Evolutionary conservation across 2,113 vertebrate genomes (phyloP), one percentile per base, ranked within the genome.

Genomic region (Trichomycterus rosablanca): DNA sequence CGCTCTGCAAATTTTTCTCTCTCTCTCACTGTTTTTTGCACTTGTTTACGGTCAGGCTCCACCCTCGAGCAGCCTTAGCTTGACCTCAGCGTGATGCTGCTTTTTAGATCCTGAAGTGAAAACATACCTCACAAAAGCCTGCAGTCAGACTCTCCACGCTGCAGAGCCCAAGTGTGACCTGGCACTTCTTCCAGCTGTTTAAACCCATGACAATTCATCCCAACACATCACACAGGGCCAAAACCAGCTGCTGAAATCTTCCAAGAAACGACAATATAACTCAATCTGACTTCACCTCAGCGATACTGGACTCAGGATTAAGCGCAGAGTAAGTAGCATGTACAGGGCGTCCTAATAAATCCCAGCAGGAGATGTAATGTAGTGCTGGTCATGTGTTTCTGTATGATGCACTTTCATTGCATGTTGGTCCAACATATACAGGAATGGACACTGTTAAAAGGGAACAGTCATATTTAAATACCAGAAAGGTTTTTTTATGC

Each of bases 1-100:
- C 12, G 7, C 11, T 10, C 37, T n/a, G 12, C 2, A 23, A 5
- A 6, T 37, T 35, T 52, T 18, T 26, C 2, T 20, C 15, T 14
- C 5, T 43, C 14, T 24, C 26, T 44, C 28, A 34, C 28, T 22
- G 45, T 8, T 54, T 34, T 59, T 16, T 59, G 46, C 9, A 14
- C 30, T 54, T 42, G 19, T 23, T 64, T 59, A 48, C 67, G 2
- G 23, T 64, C 60, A 70, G n/a, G 34, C 43, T 56, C 60, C 22
- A 14, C 23, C 46, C 54, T 20, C 24, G 42, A 40, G n/a, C 12
- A 46, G 39, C 39, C 44, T 52, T 24, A 24, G 48, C 11, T 39
- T 58, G 48, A 34, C 40, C 40, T 48, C 22, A 42, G 34, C 15
- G 15, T 64, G 56, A 68, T 3, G 46, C 37, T 55, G 16, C 54